Base-by-base conservation (phyloP, 2,888 invertebrate genomes). In the Beris chalybata region DNA sequence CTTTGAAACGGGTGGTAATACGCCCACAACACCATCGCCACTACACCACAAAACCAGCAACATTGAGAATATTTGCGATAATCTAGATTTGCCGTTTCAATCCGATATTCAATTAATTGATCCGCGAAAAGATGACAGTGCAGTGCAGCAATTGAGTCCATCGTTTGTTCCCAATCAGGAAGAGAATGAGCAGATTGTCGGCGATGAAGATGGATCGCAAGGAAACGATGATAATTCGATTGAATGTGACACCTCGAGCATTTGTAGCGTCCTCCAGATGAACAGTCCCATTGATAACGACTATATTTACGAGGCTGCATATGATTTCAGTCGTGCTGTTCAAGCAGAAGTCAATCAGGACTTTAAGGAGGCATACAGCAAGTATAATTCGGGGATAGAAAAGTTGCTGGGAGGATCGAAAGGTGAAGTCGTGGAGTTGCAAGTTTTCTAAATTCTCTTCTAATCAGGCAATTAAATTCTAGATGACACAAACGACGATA, bases 1-100 rank as follows among this genome's bases (percentile, higher is more conserved):
- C 78, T 88, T 95, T 74, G 91, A 92, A 80, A 48, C 59, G 7
- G 59, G 32, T 4, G 7, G 50, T 12, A 3, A n/a, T n/a, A 53
- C 31, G 7, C 50, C 31, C 13, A 76, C 77, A 47, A 58, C 64
- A n/a, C 59, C 64, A 31, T 66, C 13, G 31, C 63, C 48, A 6
- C 64, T 70, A 5, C 76, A 75, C 3, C 58, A 73, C 22, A 74
- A 72, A 54, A 72, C 73, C 67, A 45, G 74, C 5, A 75, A 74
- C 29, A 77, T 77, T 69, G 74, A 74, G 15, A 74, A 74, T 31
- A 78, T 76, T 48, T 77, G 78, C 69, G 77, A 77, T 70, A 76
- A 74, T 66, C 72, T 77, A 12, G 74, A 78, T 66, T 65, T 77
- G 66, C 71, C 70, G 9, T 76, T 74, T 63, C 72, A 73, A 56